Percentiles rank a stretch among this genome's conserved stretches.
Evolutionary conservation across 30 jellyfish, hydroid and myxozoan genomes (phyloP).

Genomic region (Hydra vulgaris): DNA sequence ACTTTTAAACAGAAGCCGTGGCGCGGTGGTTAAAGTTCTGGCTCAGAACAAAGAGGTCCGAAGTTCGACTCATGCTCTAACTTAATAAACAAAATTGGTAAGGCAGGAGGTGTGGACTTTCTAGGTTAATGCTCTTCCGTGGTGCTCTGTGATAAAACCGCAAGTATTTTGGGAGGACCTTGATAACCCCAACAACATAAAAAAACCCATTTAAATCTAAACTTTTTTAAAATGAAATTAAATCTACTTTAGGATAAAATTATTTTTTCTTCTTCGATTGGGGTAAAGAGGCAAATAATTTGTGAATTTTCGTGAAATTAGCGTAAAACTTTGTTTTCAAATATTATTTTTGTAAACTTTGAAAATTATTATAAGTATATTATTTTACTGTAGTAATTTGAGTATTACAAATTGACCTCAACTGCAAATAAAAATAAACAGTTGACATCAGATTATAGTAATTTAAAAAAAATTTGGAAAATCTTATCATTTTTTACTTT

Average conservation of each 20-base stretch:
- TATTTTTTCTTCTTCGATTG: not conserved
- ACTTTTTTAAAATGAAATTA: not conserved
- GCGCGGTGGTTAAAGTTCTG: too few species aligned
- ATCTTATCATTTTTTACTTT: not conserved
- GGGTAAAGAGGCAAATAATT: not conserved
- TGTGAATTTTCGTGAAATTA: not conserved
- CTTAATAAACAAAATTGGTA: too few species aligned
- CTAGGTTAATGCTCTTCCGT: too few species aligned
- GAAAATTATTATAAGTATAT: not conserved
- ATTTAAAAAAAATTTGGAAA: not conserved
- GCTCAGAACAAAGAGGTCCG: too few species aligned
- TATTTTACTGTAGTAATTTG: not conserved
- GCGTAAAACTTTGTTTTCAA: not conserved
- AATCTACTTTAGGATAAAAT: not conserved
- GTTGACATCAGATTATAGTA: not conserved
- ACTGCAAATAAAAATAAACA: not conserved
- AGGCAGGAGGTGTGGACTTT: too few species aligned
- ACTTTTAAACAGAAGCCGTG: not conserved
- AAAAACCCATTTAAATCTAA: not conserved
- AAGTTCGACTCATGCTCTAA: too few species aligned
- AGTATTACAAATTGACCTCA: not conserved
- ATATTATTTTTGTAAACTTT: not conserved
- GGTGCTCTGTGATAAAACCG: too few species aligned
- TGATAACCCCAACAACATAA: too few species aligned
- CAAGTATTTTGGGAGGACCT: too few species aligned